Evolutionary conservation across 2,888 invertebrate genomes (phyloP).

Genomic region (Rhingia rostrata): DNA sequence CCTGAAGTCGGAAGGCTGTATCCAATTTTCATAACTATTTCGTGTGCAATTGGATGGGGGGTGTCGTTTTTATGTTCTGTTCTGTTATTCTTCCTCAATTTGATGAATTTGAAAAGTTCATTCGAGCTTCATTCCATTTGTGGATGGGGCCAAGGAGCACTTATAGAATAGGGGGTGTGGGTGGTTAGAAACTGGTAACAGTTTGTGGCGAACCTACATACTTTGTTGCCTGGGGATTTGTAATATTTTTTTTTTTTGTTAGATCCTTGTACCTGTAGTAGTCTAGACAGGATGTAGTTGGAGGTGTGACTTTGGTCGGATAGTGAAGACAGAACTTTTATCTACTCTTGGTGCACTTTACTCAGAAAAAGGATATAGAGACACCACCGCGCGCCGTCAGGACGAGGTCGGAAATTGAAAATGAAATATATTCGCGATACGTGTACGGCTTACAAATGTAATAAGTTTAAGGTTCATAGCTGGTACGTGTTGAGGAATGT

Average conservation of each 20-base stretch:
- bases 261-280: constrained; percentile 10
- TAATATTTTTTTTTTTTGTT: constrained; percentile 12
- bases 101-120: constrained; percentile 69
- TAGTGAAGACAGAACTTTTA: constrained; percentile 55
- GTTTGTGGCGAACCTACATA: constrained; percentile 59
- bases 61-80: constrained; percentile 35
- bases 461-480: constrained; percentile 47
- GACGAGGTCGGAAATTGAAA: constrained; percentile 58
- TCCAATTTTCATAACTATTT: constrained; percentile 68
- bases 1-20: constrained; percentile 32
- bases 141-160: constrained; percentile 30
- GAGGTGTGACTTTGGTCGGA: constrained; percentile 16
- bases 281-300: constrained; percentile 62
- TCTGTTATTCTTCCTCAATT: constrained; percentile 59
- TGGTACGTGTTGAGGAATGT: constrained; percentile 35
- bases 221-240: constrained; percentile 35
- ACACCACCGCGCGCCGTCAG: not conserved
- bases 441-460: constrained; percentile 61
- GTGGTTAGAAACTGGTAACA: constrained; percentile 23
- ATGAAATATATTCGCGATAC: constrained; percentile 71
- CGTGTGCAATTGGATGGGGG: constrained; percentile 8
- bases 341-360: constrained; percentile 32
- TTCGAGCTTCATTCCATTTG: constrained; percentile 39
- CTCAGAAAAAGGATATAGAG: not conserved
- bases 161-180: not conserved